These are phyloP conservation scores for Macaria notata DNA, from an alignment of 2,888 invertebrate species.

Conservation along the genomic window DNA sequence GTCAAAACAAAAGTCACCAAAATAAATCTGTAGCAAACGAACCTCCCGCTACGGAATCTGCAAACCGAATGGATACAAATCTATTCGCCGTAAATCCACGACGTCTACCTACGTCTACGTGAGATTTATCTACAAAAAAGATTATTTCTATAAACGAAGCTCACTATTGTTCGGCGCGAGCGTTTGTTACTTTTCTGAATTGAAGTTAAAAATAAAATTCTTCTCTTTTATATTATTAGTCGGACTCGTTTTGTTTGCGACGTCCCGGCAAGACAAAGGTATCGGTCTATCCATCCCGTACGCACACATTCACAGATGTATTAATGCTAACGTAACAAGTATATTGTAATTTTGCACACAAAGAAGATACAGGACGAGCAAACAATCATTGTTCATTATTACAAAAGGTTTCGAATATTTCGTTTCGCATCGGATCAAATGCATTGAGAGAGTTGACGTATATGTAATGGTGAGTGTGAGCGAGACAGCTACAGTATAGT, in stretches of 20 bases:
- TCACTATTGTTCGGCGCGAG: conserved; percentile 74
- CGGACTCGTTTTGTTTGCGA: conserved; percentile 79
- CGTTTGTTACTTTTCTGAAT: conserved; percentile 80
- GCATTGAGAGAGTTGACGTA: conserved; percentile 68
- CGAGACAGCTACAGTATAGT: conserved; percentile 54
- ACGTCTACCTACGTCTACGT: conserved; percentile 72
- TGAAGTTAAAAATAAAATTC: conserved; percentile 82
- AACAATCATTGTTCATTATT: conserved; percentile 82
- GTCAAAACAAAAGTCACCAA: conserved; percentile 3
- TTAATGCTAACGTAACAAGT: conserved; percentile 78
- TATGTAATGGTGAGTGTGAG: conserved; percentile 62
- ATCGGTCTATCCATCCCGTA: conserved; percentile 77
- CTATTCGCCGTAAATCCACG: conserved; percentile 61
- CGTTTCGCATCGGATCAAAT: conserved; percentile 80
- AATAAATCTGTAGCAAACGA: conserved; percentile 46
- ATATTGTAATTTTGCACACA: conserved; percentile 82
- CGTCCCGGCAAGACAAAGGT: conserved; percentile 80
- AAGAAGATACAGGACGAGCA: conserved; percentile 79
- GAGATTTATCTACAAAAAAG: conserved; percentile 81
- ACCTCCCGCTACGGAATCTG: conserved; percentile 65
- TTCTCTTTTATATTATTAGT: conserved; percentile 80
- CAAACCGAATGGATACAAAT: conserved; percentile 66
- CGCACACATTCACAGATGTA: conserved; percentile 67
- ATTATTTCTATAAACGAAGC: conserved; percentile 80
- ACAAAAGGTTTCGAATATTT: conserved; percentile 81